phyloP scores from a whole-genome alignment of 2,888 invertebrate species.

The Erebia epiphron region DNA sequence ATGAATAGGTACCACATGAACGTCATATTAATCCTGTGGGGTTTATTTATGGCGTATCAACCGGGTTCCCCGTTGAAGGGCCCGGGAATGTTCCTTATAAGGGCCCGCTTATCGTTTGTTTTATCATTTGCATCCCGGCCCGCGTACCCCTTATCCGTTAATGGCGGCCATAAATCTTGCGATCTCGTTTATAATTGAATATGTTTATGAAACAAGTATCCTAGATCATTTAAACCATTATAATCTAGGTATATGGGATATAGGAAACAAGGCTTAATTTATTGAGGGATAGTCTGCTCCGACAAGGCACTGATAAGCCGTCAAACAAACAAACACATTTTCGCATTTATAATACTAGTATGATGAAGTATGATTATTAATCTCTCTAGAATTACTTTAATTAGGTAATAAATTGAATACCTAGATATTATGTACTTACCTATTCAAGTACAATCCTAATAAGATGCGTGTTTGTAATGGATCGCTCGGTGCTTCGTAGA shows the following conservation, averaged over 20 bases:
- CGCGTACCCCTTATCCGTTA: slow-evolving; percentile 26
- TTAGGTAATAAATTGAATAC: too few species aligned
- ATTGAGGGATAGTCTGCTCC: too few species aligned
- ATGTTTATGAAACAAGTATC: slow-evolving; percentile 24
- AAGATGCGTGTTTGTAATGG: neutral
- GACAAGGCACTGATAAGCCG: too few species aligned
- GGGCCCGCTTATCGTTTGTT: slow-evolving; percentile 14
- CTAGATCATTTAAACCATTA: neutral
- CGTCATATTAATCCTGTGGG: neutral
- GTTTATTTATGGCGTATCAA: slow-evolving; percentile 8
- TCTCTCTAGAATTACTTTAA: too few species aligned
- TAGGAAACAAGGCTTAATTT: too few species aligned
- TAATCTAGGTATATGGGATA: too few species aligned
- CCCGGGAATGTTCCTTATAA: neutral
- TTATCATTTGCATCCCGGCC: slow-evolving; percentile 35
- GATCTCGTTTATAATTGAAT: slow-evolving; percentile 37
- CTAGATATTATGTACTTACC: too few species aligned
- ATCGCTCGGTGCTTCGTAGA: neutral
- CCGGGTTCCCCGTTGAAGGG: neutral
- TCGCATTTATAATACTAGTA: too few species aligned
- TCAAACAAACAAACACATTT: too few species aligned
- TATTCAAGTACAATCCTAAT: neutral
- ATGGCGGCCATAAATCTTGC: slow-evolving; percentile 33
- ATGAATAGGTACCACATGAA: neutral
- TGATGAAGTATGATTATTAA: too few species aligned